Conservation (phyloP, 1,140 invertebrate species). For the Diorhabda sublineata region DNA sequence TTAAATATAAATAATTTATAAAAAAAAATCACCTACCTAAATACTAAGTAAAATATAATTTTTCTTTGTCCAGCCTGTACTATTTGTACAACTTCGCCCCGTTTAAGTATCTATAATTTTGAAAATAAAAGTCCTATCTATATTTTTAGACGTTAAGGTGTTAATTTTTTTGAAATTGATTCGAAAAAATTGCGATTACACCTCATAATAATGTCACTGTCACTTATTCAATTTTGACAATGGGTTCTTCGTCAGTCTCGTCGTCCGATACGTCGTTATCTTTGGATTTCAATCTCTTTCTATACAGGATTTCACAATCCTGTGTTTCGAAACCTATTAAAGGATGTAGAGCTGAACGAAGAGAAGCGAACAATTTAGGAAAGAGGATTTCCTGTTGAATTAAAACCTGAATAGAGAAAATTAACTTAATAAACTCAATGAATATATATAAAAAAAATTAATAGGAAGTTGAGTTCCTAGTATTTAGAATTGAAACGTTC, state of each 20-base stretch:
- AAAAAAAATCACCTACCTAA: not conserved
- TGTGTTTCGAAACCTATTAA: constrained; percentile 58
- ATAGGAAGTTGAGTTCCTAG: too few species aligned
- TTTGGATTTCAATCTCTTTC: constrained; percentile 28
- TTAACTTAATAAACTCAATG: too few species aligned
- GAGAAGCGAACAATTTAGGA: constrained; percentile 64
- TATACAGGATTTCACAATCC: constrained; percentile 47
- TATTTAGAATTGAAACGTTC: too few species aligned
- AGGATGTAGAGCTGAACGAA: constrained; percentile 66
- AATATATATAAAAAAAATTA: too few species aligned
- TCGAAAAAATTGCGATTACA: not conserved
- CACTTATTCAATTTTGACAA: not conserved
- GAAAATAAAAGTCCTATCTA: too few species aligned
- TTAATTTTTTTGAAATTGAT: too few species aligned
- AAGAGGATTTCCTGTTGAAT: constrained; percentile 73
- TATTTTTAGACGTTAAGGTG: too few species aligned
- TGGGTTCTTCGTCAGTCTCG: constrained; percentile 42
- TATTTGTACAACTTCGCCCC: not conserved
- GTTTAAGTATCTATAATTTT: not conserved
- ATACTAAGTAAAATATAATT: not conserved
- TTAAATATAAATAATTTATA: too few species aligned
- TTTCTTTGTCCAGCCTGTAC: not conserved
- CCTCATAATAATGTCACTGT: not conserved
- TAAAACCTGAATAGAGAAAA: constrained; percentile 48
- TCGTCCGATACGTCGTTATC: constrained; percentile 28